phyloP scores from a whole-genome alignment of 2,888 invertebrate species.

The Oligia strigilis region DNA sequence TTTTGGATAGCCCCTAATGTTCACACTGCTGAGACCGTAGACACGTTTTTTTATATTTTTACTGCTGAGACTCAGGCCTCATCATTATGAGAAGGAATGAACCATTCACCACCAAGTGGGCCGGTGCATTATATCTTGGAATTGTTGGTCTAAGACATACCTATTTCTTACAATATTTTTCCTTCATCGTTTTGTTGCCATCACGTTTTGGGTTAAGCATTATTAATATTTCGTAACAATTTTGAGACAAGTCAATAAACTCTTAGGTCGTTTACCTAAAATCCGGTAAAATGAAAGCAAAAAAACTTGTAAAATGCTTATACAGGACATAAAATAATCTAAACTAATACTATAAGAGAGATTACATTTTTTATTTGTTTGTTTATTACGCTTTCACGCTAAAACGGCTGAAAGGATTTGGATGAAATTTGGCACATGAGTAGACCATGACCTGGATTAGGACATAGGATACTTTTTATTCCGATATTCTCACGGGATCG shows the following conservation, averaged over 20 bases:
- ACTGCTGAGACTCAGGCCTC: neutral
- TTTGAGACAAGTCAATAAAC: slow-evolving; percentile 7
- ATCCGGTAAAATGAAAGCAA: neutral
- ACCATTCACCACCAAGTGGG: neutral
- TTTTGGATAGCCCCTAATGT: neutral
- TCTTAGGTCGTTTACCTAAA: slow-evolving; percentile 20
- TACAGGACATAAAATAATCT: too few relatives aligned
- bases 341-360: too few relatives aligned
- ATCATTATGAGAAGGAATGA: neutral
- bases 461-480: too few relatives aligned
- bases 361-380: too few relatives aligned
- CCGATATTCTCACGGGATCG: too few relatives aligned
- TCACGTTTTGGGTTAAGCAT: neutral
- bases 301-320: neutral
- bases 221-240: slow-evolving; percentile 6
- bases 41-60: too few relatives aligned
- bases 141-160: neutral
- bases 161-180: too few relatives aligned
- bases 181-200: neutral
- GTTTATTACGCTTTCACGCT: too few relatives aligned
- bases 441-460: too few relatives aligned
- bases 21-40: neutral
- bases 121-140: neutral
- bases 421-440: too few relatives aligned
- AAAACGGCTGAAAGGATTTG: too few relatives aligned